phyloP scores from a whole-genome alignment of 2,113 vertebrate genomes.

The Burhinus oedicnemus region DNA sequence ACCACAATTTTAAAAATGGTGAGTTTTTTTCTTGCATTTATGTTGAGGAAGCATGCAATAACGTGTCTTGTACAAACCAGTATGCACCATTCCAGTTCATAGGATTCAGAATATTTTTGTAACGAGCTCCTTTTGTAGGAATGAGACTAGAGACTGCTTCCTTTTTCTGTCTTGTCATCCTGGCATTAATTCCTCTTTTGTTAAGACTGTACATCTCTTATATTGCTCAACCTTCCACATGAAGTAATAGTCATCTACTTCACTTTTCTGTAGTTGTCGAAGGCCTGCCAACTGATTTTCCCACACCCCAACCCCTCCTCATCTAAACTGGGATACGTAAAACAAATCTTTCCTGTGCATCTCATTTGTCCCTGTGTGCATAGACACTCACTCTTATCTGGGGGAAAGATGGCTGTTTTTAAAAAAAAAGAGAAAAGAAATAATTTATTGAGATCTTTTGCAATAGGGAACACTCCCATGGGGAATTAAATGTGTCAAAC shows the following conservation, averaged over 20 bases:
- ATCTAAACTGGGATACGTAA: background rate
- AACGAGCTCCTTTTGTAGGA: background rate
- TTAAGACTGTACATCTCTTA: background rate
- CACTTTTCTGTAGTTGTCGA: background rate
- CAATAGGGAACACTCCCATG: background rate
- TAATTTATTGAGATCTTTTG: background rate
- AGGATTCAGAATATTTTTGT: background rate
- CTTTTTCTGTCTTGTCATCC: background rate
- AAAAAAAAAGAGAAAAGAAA: background rate
- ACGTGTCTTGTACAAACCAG: background rate
- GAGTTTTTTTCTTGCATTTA: background rate
- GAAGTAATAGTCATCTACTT: background rate
- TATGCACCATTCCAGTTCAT: background rate
- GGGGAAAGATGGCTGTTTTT: background rate
- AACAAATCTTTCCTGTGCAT: background rate
- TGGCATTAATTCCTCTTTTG: background rate
- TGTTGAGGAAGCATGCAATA: background rate
- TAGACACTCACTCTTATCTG: background rate
- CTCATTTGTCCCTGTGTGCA: background rate
- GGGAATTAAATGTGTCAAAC: background rate
- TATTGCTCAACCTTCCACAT: background rate
- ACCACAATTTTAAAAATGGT: background rate
- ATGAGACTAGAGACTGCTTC: background rate
- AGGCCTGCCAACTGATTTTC: background rate
- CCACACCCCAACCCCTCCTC: rapidly evolving